These are phyloP conservation scores for Solea senegalensis DNA, from an alignment of 2,113 vertebrate genomes.

Conservation along the genomic window DNA sequence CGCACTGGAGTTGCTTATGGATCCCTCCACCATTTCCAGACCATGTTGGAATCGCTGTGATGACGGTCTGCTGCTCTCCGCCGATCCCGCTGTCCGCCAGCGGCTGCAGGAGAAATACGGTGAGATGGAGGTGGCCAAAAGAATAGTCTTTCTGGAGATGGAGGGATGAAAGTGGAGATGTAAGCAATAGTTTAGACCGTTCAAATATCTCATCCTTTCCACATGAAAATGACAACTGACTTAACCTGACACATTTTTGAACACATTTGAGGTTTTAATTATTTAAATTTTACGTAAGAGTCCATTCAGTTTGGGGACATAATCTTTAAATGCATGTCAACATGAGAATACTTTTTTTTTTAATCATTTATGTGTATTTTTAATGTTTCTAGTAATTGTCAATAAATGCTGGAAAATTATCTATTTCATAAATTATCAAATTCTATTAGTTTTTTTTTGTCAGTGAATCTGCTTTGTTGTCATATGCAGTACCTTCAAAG, in stretches of 20 bases:
- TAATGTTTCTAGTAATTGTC: background rate
- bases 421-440: background rate
- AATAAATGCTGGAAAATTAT: background rate
- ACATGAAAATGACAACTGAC: no score
- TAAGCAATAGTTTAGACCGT: background rate
- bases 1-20: conserved; percentile 79
- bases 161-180: conserved; percentile 32
- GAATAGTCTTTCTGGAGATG: conserved; percentile 70
- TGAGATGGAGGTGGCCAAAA: conserved; percentile 63
- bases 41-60: conserved; percentile 68
- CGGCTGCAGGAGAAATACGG: conserved; percentile 73
- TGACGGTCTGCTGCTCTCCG: conserved; percentile 61
- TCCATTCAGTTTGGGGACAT: background rate
- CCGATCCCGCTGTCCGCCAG: conserved; percentile 26
- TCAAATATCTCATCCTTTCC: no score
- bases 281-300: no score
- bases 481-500: no score
- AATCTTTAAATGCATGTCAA: conserved; percentile 27
- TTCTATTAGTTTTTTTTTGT: background rate
- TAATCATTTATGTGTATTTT: background rate
- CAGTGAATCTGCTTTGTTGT: no score
- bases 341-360: background rate
- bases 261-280: no score
- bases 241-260: no score
- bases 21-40: conserved; percentile 9